Percentiles rank a stretch among this genome's conserved stretches.
Conservation (phyloP, 2,113 vertebrate species). For the Indicator indicator region DNA sequence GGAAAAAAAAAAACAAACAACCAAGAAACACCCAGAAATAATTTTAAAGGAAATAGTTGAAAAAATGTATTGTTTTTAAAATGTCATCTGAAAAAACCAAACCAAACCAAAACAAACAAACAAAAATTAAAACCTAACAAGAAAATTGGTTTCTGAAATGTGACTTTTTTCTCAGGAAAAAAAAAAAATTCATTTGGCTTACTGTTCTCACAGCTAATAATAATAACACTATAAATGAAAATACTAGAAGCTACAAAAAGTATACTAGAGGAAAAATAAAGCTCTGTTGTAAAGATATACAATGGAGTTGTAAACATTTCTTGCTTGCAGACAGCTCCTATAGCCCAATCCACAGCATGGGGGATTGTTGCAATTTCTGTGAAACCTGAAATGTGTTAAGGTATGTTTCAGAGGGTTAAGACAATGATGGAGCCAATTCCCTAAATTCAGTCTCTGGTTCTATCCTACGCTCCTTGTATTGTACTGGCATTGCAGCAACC, state of each 20-base stretch:
- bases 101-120: background rate
- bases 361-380: background rate
- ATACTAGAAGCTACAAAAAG: background rate
- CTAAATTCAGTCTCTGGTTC: background rate
- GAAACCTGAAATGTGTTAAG: background rate
- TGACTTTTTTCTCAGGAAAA: background rate
- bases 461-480: background rate
- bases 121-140: background rate
- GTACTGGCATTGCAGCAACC: background rate
- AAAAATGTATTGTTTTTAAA: background rate
- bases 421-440: background rate
- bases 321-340: background rate
- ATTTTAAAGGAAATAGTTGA: background rate
- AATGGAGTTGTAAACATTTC: background rate
- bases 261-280: background rate
- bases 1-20: too few species aligned
- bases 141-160: background rate
- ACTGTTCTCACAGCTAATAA: background rate
- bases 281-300: background rate
- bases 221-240: background rate
- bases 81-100: background rate
- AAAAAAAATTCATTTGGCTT: background rate
- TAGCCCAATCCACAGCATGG: background rate
- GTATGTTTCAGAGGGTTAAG: background rate
- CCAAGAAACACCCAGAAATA: too few species aligned